Evolutionary conservation across 2,888 invertebrate genomes (phyloP), one percentile per base, ranked within the genome.

Genomic region (Bursaphelenchus okinawaensis): DNA sequence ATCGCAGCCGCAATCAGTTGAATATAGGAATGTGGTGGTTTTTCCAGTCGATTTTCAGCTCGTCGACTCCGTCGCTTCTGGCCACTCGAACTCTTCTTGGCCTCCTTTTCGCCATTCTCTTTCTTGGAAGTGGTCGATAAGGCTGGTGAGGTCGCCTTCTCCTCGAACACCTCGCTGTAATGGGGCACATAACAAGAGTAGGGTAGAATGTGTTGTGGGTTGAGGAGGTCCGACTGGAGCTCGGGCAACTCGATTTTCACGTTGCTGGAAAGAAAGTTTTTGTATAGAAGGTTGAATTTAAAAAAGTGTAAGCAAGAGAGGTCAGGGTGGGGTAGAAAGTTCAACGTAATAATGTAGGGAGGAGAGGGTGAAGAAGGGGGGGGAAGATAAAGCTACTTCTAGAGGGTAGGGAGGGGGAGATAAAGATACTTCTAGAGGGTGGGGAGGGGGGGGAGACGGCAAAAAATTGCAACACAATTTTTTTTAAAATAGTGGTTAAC

Each of bases 1-100:
- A 78, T 77, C 52, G 78, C 78, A 75, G 75, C 73, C 0, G 72
- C 76, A 62, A 78, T 78, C 26, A 78, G 68, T n/a, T 75, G 69
- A 58, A 78, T 78, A 65, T 78, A 78, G 52, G 74, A 74, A 57
- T 63, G 74, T 19, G 77, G 77, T 55, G 78, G 78, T 40, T 78
- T 78, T 65, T 76, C 75, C 54, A 72, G 74, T 1, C 76, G 63
- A 26, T 26, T 23, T 54, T 54, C 54, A 16, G 54, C 54, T 16
- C 54, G 54, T 54, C 54, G 22, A 24, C 31, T 62, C 12, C 24
- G 54, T 20, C 20, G 12, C 24, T 54, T 54, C 54, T 54, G 40
- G 40, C 40, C 40, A 40, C 40, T 40, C n/a, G 40, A 4, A 12
- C 16, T 16, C n/a, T 40, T 40, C 40, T 40, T 40, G 16, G n/a